These are phyloP conservation scores for Mustelus asterias DNA, from an alignment of 2,113 vertebrate genomes.

Conservation along the genomic window DNA sequence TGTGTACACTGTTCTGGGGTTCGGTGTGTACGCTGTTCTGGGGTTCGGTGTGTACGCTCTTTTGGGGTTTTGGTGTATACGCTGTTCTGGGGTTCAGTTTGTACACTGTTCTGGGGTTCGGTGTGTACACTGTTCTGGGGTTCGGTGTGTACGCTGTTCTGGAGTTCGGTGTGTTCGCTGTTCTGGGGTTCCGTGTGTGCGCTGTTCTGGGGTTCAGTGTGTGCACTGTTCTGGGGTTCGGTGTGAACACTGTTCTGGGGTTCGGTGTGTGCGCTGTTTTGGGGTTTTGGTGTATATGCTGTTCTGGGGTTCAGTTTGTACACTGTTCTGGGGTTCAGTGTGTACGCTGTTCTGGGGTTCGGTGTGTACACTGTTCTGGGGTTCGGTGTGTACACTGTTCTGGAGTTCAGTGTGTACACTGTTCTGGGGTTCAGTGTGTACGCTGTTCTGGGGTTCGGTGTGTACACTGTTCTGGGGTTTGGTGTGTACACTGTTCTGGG, in stretches of 20 bases:
- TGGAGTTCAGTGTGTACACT: too few relatives aligned
- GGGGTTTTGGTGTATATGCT: background rate
- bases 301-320: background rate
- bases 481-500: background rate
- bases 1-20: background rate
- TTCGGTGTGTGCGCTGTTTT: background rate
- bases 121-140: too few relatives aligned
- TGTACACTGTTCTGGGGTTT: background rate
- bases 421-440: too few relatives aligned
- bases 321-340: too few relatives aligned
- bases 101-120: background rate
- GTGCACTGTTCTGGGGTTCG: background rate
- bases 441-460: background rate
- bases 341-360: too few relatives aligned
- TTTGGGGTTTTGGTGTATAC: too few relatives aligned
- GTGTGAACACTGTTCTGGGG: background rate
- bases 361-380: too few relatives aligned
- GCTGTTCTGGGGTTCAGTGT: background rate
- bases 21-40: too few relatives aligned
- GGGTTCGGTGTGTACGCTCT: too few relatives aligned
- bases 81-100: background rate
- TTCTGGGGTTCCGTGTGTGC: too few relatives aligned
- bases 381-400: too few relatives aligned
- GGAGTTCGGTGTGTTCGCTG: background rate
- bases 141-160: background rate